Evolutionary conservation across 2,113 vertebrate genomes (phyloP), one percentile per base, ranked within the genome.

Genomic region (Galeopterus variegatus): DNA sequence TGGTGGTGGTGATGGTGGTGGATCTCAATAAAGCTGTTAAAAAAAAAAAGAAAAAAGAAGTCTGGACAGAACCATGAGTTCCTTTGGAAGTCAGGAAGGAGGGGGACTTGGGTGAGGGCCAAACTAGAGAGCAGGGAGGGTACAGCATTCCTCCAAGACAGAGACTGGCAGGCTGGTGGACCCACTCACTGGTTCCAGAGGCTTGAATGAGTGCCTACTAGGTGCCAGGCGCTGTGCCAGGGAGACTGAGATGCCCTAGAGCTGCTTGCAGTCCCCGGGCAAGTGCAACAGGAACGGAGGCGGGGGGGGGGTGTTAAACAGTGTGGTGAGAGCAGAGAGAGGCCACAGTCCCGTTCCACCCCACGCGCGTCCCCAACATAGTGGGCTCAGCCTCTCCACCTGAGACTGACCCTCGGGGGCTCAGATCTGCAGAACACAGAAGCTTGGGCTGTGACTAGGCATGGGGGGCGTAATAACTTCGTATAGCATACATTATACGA

Each of bases 21-120:
- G n/a, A 96, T 75, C 95, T 94, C 86, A 77, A 88, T 70, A 93
- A 90, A 96, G 12, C 17, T 52, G 36, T 21, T 77, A 17, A 69
- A 89, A 89, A 52, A 87, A n/a, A 52, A 28, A 31, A 62, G 26
- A 83, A 76, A 12, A 33, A 9, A 56, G 64, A 9, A n/a, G n/a
- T n/a, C 52, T 80, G 69, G 13, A 50, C 21, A 67, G 76, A 82
- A 50, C 45, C 45, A 58, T 0, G 1, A 56, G 85, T 8, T 92
- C 75, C 64, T 65, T n/a, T 54, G 41, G 67, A 75, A 94, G 64
- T 48, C 62, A 80, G 76, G 60, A 86, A 73, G 10, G 28, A 79
- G 52, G 70, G 33, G 52, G 17, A 12, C 21, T 19, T 23, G 2
- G 52, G 54, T 0, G 13, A 88, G 45, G 45, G 19, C 45, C 75